Conservation (phyloP, 2,113 vertebrate species). For the Nothocercus nigrocapillus region DNA sequence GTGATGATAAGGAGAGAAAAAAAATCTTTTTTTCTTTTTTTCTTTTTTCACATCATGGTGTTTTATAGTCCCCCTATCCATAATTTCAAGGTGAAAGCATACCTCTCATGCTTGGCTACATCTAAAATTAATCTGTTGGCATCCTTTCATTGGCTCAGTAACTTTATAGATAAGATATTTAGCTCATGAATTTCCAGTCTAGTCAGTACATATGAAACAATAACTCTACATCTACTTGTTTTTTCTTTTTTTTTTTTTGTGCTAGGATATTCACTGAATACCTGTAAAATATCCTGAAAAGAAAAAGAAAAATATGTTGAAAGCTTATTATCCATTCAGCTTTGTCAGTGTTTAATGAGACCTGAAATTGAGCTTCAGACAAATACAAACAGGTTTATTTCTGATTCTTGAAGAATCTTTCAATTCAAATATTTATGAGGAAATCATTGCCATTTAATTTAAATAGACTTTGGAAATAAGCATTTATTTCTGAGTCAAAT, state of each 20-base stretch:
- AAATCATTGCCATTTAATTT: not conserved
- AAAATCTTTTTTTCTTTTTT: no score
- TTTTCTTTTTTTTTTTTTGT: not conserved
- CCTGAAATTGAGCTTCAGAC: not conserved
- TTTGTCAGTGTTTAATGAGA: not conserved
- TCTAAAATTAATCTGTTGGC: not conserved
- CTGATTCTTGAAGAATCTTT: not conserved
- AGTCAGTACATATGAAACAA: not conserved
- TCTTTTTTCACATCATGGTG: rapidly evolving
- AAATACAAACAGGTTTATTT: not conserved
- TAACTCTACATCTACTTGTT: not conserved
- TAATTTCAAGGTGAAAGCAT: not conserved
- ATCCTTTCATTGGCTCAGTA: not conserved
- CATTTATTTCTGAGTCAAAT: not conserved
- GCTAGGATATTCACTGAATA: not conserved
- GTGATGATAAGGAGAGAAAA: not conserved
- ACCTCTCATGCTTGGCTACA: not conserved
- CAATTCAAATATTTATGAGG: not conserved
- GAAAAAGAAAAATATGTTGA: not conserved
- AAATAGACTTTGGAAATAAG: not conserved
- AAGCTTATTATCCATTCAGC: not conserved
- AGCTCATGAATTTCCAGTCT: not conserved
- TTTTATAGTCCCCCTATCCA: not conserved
- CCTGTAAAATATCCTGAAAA: not conserved
- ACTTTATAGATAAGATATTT: not conserved